Evolutionary conservation across 2,113 vertebrate genomes (phyloP).

Genomic region (Rhinichthys klamathensis): DNA sequence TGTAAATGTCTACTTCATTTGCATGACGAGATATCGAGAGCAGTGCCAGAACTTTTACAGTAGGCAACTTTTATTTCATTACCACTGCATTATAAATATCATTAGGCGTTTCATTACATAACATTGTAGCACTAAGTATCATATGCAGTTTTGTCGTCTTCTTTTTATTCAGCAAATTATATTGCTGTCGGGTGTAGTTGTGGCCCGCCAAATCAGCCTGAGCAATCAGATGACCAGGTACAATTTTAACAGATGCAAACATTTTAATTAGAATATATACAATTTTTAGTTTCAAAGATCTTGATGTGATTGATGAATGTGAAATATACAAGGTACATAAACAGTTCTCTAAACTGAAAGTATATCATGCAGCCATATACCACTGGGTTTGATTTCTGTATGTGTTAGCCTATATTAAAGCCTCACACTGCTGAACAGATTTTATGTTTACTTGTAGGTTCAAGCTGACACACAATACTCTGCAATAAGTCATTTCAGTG

Average conservation of each 20-base stretch:
- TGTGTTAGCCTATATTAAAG: not conserved
- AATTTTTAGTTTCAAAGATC: not conserved
- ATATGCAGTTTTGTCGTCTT: not conserved
- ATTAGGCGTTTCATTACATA: not conserved
- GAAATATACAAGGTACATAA: not conserved
- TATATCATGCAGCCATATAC: not conserved
- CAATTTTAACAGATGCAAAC: not conserved
- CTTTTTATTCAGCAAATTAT: not conserved
- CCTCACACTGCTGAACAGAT: not conserved
- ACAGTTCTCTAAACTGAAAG: not conserved
- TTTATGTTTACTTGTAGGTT: not conserved
- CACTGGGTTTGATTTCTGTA: not conserved
- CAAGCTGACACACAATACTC: not conserved
- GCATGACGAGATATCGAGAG: conserved; percentile 29
- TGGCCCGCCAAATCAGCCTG: not conserved
- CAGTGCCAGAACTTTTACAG: conserved; percentile 2
- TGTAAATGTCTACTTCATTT: conserved; percentile 28
- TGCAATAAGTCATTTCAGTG: not conserved
- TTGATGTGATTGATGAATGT: not conserved
- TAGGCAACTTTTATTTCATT: not conserved
- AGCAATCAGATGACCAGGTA: conserved; percentile 24
- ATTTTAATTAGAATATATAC: not conserved
- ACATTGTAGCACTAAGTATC: not conserved
- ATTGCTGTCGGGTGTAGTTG: not conserved
- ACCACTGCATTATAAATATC: not conserved